Base-by-base conservation (phyloP, 2,888 invertebrate species). In the Geophilus truncorum region DNA sequence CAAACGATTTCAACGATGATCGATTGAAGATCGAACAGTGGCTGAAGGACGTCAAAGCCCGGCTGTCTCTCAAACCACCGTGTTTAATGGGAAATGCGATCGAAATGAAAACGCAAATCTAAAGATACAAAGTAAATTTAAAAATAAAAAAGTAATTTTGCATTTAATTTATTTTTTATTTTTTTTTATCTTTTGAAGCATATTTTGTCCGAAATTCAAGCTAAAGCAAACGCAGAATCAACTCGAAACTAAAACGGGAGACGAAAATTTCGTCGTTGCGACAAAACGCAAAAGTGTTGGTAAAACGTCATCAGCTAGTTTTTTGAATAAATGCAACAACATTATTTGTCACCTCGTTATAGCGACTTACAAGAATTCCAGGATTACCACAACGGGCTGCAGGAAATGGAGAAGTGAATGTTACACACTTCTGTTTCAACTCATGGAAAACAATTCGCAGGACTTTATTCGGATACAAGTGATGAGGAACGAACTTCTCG, bases 331-430 rank as follows among this genome's bases (percentile, higher is more conserved):
- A n/a, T 85, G 83, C 78, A 84, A 83, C 21, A 85, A 85, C 36
- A 83, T 86, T 23, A 86, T 87, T 36, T 83, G 85, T n/a, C 83
- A 85, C 23, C 84, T 97, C 0, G 95, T 96, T 85, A n/a, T n/a
- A 89, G 90, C 23, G 95, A 96, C 86, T 93, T 97, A 80, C 91
- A 92, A 78, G 86, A 85, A 80, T 86, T 87, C 81, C 85, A 86
- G 82, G 90, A 92, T 15, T 98, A 97, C 85, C 94, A 96, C 84
- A 93, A 93, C 85, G 93, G 93, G 12, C 88, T 97, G 28, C 97
- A 97, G 88, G 96, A 97, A 84, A 94, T 94, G 0, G 97, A 97
- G 87, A 97, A 97, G 86, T 98, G 97, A 97, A 88, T 97, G 77
- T 87, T 97, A 28, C 96, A 97, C 88, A 94, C 95, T 79, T 96